Percentiles rank a stretch among this genome's conserved stretches.
Conservation (phyloP, 2,888 invertebrate species). For the Drosophila planitibia region DNA sequence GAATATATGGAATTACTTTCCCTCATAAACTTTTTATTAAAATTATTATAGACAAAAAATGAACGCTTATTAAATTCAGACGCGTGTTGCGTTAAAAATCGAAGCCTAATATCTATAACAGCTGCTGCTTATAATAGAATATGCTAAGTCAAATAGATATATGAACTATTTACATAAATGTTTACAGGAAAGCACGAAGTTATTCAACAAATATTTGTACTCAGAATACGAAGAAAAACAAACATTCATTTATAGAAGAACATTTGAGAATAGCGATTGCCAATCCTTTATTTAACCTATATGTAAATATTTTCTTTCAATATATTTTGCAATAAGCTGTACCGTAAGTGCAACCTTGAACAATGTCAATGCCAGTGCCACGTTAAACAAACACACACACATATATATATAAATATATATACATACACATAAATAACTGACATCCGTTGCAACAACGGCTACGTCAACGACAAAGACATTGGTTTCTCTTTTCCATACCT, state of each 20-base stretch:
- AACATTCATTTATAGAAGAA: not conserved
- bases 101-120: not conserved
- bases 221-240: not conserved
- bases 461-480: constrained; percentile 24
- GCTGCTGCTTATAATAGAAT: not conserved
- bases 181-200: not conserved
- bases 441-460: constrained; percentile 32
- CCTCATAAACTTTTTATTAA: not conserved
- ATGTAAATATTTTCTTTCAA: constrained; percentile 14
- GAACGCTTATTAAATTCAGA: not conserved
- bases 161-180: not conserved
- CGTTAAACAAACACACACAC: constrained; percentile 18
- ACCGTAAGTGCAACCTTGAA: constrained; percentile 55
- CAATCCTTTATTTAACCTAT: constrained; percentile 1
- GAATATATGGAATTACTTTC: not conserved
- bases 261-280: not conserved
- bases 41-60: not conserved
- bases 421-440: not conserved
- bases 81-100: not conserved
- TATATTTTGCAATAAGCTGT: constrained; percentile 19
- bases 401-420: not conserved
- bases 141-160: not conserved
- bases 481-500: constrained; percentile 1
- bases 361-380: constrained; percentile 60
- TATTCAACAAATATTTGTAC: not conserved